These are phyloP conservation scores for Porphyrio hochstetteri DNA, from an alignment of 2,113 vertebrate species.

Conservation along the genomic window DNA sequence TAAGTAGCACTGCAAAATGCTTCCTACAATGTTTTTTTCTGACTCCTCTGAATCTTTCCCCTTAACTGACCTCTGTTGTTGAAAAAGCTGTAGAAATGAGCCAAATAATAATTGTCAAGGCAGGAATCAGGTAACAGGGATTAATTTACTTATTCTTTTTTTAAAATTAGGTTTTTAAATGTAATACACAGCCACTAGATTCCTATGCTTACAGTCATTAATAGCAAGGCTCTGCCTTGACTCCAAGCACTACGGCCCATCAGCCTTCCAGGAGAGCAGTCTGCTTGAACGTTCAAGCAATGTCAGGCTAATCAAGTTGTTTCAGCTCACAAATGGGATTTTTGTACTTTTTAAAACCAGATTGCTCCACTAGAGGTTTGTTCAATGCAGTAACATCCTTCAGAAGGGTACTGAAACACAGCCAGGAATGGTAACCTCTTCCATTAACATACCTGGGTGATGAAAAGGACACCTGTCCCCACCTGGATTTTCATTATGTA, in stretches of 20 bases:
- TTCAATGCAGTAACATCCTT: accelerated
- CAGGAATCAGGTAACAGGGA: neutral
- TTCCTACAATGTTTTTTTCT: neutral
- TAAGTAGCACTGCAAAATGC: neutral
- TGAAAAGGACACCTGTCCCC: neutral
- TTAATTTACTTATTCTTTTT: neutral
- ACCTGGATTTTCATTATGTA: neutral
- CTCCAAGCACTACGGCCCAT: neutral
- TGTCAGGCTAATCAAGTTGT: neutral
- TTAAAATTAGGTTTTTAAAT: neutral
- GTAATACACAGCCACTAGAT: neutral
- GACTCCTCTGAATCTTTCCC: neutral
- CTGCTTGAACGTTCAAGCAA: neutral
- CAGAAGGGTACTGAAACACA: neutral
- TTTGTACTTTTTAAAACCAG: neutral
- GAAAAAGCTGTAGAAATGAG: neutral
- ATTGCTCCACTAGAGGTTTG: neutral
- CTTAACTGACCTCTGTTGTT: neutral
- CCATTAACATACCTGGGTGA: neutral
- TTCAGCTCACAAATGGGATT: neutral
- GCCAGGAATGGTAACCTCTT: neutral
- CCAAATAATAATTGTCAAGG: neutral
- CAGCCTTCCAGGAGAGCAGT: neutral
- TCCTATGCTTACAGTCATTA: neutral
- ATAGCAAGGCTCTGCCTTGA: neutral